Evolutionary conservation across 1,140 invertebrate genomes (phyloP).

Genomic region (Phthorimaea operculella): DNA sequence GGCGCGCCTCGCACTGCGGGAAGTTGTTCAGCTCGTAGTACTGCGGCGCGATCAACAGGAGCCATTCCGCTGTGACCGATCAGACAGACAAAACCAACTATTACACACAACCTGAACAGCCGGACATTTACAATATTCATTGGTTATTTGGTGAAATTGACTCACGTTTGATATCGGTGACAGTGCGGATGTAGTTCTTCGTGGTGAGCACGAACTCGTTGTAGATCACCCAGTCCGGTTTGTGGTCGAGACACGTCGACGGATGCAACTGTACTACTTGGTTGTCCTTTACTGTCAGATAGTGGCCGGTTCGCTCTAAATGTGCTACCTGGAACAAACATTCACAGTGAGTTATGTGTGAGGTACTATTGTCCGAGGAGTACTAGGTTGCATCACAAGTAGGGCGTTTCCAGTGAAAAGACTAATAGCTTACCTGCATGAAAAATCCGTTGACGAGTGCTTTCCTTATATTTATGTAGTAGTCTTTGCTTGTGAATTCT

Average conservation of each 20-base stretch:
- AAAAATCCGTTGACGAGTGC: conserved; percentile 98
- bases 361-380: no score
- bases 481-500: conserved; percentile 99
- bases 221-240: conserved; percentile 99
- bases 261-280: conserved; percentile 99
- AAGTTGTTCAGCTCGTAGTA: conserved; percentile 99
- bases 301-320: conserved; percentile 73
- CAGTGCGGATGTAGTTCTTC: conserved; percentile 99
- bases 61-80: conserved; percentile 95
- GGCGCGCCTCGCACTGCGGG: conserved; percentile 95
- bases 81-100: no score
- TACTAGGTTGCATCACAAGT: no score
- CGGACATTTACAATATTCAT: no score
- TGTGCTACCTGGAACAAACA: conserved; percentile 49
- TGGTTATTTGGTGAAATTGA: no score
- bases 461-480: conserved; percentile 99
- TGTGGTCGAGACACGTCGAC: conserved; percentile 98
- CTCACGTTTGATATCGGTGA: conserved; percentile 97
- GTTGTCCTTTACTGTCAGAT: conserved; percentile 99
- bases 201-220: conserved; percentile 99
- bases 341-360: no score
- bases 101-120: no score
- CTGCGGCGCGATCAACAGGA: conserved; percentile 95
- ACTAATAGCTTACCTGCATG: conserved; percentile 92
- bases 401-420: no score